Base-by-base conservation (phyloP, 2,888 invertebrate genomes). In the Xestia xanthographa region DNA sequence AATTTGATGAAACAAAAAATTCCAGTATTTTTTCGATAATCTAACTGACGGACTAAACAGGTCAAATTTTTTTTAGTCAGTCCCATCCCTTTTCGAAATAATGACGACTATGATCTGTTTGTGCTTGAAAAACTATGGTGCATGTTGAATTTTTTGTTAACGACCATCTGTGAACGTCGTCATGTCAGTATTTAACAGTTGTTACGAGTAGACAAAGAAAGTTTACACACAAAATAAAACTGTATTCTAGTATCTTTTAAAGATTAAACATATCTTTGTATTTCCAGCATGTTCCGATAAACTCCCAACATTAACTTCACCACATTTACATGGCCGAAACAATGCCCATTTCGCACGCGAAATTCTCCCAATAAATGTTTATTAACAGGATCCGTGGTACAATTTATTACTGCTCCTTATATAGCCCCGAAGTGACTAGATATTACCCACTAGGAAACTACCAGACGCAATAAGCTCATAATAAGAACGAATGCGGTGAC, bases 401-500 rank as follows among this genome's bases (percentile, higher is more conserved):
- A 81, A 86, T 85, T 82, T 80, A 89, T 77, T 53, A 70, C 50
- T 65, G 63, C 41, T 80, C 73, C 74, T 70, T 78, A 76, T 70
- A 82, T 62, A 62, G 29, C 53, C 78, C 75, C 79, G 38, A 79
- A 80, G 82, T 70, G 79, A 78, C 84, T 85, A 85, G 80, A 88
- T 87, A 87, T 87, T 83, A 67, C 83, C 75, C 60, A 79, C 80
- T 83, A 87, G 83, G 79, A 79, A 82, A 83, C 83, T 75, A 82
- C 77, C 65, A 58, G 80, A 88, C 84, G 89, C 91, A 91, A 91
- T 92, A 91, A 90, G 82, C 90, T 88, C 86, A 89, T 92, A 92
- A 92, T 92, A 91, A 92, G 93, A 93, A 93, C 89, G 92, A 92
- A 94, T 93, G 93, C 89, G 92, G 91, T 92, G 93, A 92, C 93